Evolutionary conservation across 2,797 vertebrate species (phyloP), one percentile per base, ranked within the genome.

Genomic region (Carapus acus): DNA sequence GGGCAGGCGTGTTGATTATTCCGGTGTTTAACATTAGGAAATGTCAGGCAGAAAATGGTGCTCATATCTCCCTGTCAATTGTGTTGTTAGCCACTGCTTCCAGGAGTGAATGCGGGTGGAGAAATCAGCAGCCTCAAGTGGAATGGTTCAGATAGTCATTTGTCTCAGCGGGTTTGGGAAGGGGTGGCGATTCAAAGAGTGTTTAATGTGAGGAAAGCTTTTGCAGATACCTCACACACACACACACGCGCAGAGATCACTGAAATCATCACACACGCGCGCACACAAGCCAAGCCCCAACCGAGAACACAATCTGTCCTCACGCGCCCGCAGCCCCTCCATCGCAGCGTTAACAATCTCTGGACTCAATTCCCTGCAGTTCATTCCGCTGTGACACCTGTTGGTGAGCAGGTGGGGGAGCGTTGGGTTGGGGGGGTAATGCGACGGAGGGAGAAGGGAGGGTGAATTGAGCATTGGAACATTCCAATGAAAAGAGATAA

Each of bases 11-110:
- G 79, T 80, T 82, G 80, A 86, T 85, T 83, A 85, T 76, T 76
- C 71, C 69, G 74, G 71, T 85, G 81, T 85, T 86, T 80, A 86
- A 84, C 80, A 84, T 85, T 79, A 83, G 62, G 76, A 80, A 78
- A 83, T 75, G 77, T 76, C 81, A 82, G 73, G 71, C 74, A 80
- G 77, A 69, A 81, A 85, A 84, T 69, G 43, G 66, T 64, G 70
- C 71, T 79, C 75, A 74, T 71, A 78, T 77, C 63, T 68, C 60
- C 74, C 74, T 77, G 79, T 83, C 79, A 83, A 83, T 80, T 83
- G 78, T 73, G 73, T 85, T 81, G 83, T 85, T 86, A 83, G 70
- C 56, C 49, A 54, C 71, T 65, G 65, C 59, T 49, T 73, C 40
- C 49, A 55, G 69, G 43, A 75, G 68, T 43, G 67, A 77, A 67